phyloP scores from a whole-genome alignment of 2,113 vertebrate genomes.

The Sciurus niger region DNA sequence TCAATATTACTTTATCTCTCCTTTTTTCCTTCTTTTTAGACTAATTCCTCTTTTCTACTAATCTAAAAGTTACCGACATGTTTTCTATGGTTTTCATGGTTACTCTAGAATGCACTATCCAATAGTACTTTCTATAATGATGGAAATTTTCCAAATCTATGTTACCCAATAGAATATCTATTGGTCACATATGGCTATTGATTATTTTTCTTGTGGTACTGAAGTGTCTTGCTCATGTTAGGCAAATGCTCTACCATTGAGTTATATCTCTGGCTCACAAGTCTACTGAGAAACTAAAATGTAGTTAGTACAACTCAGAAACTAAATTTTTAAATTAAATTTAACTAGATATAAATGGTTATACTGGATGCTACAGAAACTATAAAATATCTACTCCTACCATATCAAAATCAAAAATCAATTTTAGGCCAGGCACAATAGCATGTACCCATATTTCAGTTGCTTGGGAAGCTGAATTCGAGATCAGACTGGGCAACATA shows the following conservation, averaged over 20 bases:
- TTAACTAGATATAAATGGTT: slow-evolving; percentile 11
- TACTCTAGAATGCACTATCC: background rate
- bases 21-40: background rate
- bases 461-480: too few relatives aligned
- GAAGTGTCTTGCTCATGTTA: too few relatives aligned
- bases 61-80: background rate
- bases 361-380: background rate
- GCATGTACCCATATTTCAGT: too few relatives aligned
- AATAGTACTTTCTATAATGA: too few relatives aligned
- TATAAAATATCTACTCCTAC: background rate
- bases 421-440: too few relatives aligned
- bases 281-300: background rate
- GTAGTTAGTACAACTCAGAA: background rate
- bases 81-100: background rate
- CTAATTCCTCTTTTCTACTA: background rate
- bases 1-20: background rate
- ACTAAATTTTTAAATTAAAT: slow-evolving; percentile 16
- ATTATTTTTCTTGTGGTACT: too few relatives aligned
- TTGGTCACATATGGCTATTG: too few relatives aligned
- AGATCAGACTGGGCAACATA: background rate
- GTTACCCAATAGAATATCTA: too few relatives aligned
- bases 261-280: background rate
- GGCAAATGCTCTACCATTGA: too few relatives aligned
- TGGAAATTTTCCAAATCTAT: too few relatives aligned
- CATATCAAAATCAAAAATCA: background rate